Conservation (phyloP, 2,113 vertebrate genomes). For the Ammospiza nelsoni region DNA sequence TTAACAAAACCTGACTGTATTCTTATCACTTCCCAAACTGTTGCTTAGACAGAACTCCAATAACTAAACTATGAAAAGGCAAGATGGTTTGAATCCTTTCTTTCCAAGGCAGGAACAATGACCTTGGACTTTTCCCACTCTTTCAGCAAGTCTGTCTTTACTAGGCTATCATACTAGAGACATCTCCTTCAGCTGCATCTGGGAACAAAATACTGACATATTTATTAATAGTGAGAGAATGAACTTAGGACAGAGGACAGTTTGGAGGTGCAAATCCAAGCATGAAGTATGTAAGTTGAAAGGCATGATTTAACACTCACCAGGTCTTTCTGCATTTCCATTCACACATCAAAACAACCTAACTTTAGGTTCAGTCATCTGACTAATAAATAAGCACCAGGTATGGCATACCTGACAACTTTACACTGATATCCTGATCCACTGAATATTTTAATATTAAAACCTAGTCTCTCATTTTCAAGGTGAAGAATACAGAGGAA, state of each 20-base stretch:
- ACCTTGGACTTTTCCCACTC: background rate
- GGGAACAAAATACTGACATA: background rate
- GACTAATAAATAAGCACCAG: background rate
- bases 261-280: too few species aligned
- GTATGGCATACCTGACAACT: background rate
- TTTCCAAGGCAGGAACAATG: background rate
- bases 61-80: background rate
- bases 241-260: background rate
- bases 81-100: background rate
- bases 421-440: background rate
- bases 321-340: background rate
- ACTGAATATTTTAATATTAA: background rate
- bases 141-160: background rate
- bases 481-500: background rate
- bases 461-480: background rate
- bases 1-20: background rate
- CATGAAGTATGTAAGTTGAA: background rate
- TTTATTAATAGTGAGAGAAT: background rate
- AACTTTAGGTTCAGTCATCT: background rate
- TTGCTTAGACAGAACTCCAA: background rate
- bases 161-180: background rate
- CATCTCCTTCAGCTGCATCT: background rate
- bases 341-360: background rate
- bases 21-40: background rate
- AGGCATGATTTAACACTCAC: background rate